Conservation (phyloP, 2,113 vertebrate species). For the Chamaea fasciata region DNA sequence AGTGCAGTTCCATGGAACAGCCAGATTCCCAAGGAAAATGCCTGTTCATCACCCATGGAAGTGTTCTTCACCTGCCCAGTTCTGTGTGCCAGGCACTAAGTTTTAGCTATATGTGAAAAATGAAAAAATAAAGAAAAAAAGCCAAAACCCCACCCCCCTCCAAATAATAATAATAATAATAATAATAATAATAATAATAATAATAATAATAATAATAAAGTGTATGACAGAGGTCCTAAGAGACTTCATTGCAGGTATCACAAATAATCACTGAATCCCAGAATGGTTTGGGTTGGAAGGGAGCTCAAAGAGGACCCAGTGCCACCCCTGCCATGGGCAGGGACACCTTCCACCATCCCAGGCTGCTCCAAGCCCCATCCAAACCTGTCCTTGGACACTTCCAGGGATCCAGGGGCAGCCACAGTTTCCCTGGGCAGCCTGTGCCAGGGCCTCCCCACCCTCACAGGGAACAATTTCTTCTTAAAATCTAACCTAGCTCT, state of each 20-base stretch:
- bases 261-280: background rate
- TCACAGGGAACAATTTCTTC: accelerated
- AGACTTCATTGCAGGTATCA: background rate
- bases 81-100: background rate
- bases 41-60: no score
- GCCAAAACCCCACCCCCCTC: no score
- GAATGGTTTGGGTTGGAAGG: background rate
- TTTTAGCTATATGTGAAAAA: background rate
- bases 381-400: accelerated
- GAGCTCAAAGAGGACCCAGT: accelerated
- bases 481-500: background rate
- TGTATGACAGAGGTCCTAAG: background rate
- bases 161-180: no score
- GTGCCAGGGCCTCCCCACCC: background rate
- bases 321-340: background rate
- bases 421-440: background rate
- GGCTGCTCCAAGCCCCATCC: accelerated
- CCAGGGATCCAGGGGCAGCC: background rate
- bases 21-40: background rate
- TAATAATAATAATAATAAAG: no score
- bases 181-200: no score
- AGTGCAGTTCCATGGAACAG: background rate
- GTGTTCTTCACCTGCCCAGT: background rate
- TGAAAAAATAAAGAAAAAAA: background rate
- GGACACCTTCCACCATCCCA: background rate